Percentiles rank a stretch among this genome's conserved stretches.
Conservation (phyloP, 2,888 invertebrate species). For the Bombylius discolor region DNA sequence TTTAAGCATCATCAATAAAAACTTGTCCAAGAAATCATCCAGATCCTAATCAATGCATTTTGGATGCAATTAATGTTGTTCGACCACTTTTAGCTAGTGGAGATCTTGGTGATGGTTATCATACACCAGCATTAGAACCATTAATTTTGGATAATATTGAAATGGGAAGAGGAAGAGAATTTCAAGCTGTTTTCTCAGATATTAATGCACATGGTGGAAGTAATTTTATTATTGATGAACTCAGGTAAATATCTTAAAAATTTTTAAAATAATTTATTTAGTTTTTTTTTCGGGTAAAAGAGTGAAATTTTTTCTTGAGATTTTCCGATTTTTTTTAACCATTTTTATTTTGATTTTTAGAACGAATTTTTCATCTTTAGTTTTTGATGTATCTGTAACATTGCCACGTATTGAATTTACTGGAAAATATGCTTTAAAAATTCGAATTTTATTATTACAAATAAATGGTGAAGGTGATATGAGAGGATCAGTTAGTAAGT, state of each 20-base stretch:
- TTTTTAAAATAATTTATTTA: not conserved
- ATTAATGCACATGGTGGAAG: slow-evolving; percentile 32
- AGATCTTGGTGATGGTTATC: slow-evolving; percentile 33
- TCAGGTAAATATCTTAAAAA: slow-evolving; percentile 21
- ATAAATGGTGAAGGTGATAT: slow-evolving; percentile 33
- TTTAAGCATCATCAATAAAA: slow-evolving; percentile 26
- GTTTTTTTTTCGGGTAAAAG: not conserved
- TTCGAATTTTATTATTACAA: slow-evolving; percentile 30
- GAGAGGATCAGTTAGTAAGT: slow-evolving; percentile 28
- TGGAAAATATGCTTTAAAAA: slow-evolving; percentile 30
- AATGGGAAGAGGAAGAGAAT: slow-evolving; percentile 29
- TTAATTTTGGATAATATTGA: slow-evolving; percentile 30
- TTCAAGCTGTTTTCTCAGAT: slow-evolving; percentile 30
- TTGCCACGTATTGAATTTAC: slow-evolving; percentile 31
- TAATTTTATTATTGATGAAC: slow-evolving; percentile 32
- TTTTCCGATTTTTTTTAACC: not conserved
- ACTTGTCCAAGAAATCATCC: slow-evolving; percentile 34
- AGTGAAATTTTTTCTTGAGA: not conserved
- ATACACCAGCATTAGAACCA: slow-evolving; percentile 31
- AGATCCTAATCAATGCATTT: slow-evolving; percentile 30
- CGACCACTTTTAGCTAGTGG: slow-evolving; percentile 29
- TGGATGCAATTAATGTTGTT: slow-evolving; percentile 27
- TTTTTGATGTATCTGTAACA: slow-evolving; percentile 30
- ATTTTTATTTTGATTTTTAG: slow-evolving; percentile 15
- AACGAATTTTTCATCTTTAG: slow-evolving; percentile 27